A percentile compares a stretch with the other conserved stretches of the same genome.
Conservation (phyloP, 2,113 vertebrate genomes). For the Carassius carassius region DNA sequence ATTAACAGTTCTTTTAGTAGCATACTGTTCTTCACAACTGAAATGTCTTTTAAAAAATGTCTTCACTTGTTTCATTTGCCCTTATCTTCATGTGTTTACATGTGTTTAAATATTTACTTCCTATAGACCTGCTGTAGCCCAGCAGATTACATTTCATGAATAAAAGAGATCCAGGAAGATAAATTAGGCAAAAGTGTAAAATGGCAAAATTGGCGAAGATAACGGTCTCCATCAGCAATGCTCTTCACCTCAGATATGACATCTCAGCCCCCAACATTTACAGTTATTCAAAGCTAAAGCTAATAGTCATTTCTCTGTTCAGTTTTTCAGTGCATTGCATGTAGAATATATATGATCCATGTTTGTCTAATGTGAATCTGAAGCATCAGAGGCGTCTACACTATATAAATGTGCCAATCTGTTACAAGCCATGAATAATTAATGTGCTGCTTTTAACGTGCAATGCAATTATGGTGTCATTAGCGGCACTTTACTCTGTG, state of each 20-base stretch:
- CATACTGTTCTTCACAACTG: too few relatives aligned
- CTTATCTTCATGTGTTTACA: too few relatives aligned
- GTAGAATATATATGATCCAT: background rate
- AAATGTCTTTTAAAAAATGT: too few relatives aligned
- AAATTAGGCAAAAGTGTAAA: background rate
- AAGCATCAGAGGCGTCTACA: background rate
- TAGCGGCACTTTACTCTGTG: background rate
- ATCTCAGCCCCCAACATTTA: background rate
- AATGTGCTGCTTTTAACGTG: conserved; percentile 25
- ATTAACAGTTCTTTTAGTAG: too few relatives aligned
- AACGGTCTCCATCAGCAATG: background rate
- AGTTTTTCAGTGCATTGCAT: background rate
- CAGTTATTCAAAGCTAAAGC: background rate
- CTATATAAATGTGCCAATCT: conserved; percentile 14
- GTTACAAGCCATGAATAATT: conserved; percentile 38
- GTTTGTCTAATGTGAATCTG: conserved; percentile 4
- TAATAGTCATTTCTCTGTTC: background rate
- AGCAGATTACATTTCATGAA: background rate
- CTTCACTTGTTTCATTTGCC: too few relatives aligned
- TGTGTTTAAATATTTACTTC: background rate
- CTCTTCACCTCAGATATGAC: background rate
- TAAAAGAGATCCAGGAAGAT: too few relatives aligned
- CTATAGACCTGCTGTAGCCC: too few relatives aligned
- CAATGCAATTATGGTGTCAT: conserved; percentile 15
- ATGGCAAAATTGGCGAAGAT: background rate